These are phyloP conservation scores for Miichthys miiuy DNA, from an alignment of 2,797 vertebrate species.

Conservation along the genomic window DNA sequence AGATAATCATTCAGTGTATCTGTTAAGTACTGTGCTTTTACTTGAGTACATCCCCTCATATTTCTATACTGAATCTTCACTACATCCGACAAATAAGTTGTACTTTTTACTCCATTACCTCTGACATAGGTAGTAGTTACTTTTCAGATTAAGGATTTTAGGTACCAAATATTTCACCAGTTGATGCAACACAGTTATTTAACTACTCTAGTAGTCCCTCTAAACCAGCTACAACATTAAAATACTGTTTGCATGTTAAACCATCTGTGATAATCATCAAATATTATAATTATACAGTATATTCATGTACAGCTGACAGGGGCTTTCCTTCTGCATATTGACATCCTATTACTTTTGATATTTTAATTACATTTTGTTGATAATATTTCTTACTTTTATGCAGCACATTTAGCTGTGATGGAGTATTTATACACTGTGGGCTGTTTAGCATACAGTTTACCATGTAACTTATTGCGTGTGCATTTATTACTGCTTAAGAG, in stretches of 20 bases:
- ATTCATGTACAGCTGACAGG: neutral
- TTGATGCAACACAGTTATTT: too few species aligned
- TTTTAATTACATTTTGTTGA: neutral
- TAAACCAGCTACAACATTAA: neutral
- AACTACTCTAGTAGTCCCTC: too few species aligned
- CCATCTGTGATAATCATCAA: neutral
- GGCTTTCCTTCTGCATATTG: neutral
- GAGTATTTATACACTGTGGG: neutral
- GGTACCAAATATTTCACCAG: neutral
- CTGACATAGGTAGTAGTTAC: too few species aligned
- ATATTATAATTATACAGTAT: neutral
- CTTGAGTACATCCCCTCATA: neutral
- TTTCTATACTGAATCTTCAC: too few species aligned
- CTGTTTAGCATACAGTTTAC: too few species aligned
- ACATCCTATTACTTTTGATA: neutral
- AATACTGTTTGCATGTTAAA: neutral
- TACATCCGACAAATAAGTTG: too few species aligned
- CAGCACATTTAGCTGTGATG: neutral
- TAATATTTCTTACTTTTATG: neutral
- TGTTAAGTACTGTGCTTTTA: neutral
- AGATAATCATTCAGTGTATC: neutral
- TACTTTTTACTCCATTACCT: too few species aligned
- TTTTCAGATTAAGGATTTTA: neutral
- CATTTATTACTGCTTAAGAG: slow-evolving; percentile 21
- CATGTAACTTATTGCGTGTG: neutral